Conservation (phyloP, 2,888 invertebrate species). For the Diloba caeruleocephala region DNA sequence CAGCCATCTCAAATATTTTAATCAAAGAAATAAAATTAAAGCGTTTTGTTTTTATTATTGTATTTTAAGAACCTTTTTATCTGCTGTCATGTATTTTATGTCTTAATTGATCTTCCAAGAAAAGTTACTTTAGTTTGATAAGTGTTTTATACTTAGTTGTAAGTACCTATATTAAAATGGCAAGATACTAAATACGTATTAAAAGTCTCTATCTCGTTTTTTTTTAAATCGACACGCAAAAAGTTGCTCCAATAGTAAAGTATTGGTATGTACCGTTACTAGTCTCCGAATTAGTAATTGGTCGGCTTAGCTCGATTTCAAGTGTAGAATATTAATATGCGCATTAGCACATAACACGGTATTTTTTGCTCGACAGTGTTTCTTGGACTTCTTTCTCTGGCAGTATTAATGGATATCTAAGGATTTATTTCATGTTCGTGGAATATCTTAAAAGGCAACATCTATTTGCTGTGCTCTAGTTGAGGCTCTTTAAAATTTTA, state of each 20-base stretch:
- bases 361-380: conserved; percentile 4
- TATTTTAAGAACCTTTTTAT: too few species aligned
- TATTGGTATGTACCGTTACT: conserved; percentile 42
- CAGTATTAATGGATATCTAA: neutral
- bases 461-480: neutral
- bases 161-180: too few species aligned
- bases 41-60: too few species aligned
- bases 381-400: conserved; percentile 7
- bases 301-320: conserved; percentile 24
- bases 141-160: too few species aligned
- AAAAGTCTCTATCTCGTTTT: conserved; percentile 5
- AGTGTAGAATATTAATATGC: conserved; percentile 54
- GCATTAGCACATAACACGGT: conserved; percentile 13
- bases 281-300: conserved; percentile 28
- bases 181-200: too few species aligned
- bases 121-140: too few species aligned
- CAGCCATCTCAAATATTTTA: too few species aligned
- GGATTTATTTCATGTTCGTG: neutral
- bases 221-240: conserved; percentile 21
- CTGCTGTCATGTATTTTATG: too few species aligned
- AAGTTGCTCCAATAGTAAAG: conserved; percentile 26
- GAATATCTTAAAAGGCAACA: neutral
- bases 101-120: too few species aligned
- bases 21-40: too few species aligned
- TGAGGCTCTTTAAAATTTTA: too few species aligned